Percentiles rank a stretch among this genome's conserved stretches.
Evolutionary conservation across 1,140 invertebrate genomes (phyloP).

Genomic region (Drosophila kohkoa): DNA sequence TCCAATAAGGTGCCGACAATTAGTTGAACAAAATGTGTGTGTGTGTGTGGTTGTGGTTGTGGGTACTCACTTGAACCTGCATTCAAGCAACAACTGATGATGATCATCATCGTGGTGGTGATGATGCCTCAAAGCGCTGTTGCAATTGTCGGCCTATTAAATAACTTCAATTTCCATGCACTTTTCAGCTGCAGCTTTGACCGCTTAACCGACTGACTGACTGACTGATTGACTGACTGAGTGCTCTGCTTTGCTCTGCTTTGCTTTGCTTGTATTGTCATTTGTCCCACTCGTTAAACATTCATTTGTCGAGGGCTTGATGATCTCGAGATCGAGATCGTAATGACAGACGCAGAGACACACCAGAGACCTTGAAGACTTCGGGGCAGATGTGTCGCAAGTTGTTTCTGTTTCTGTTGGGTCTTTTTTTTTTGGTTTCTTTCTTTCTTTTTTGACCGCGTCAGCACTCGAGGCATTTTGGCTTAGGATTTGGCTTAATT

Average conservation of each 20-base stretch:
- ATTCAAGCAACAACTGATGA: not conserved
- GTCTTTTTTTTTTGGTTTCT: constrained; percentile 2
- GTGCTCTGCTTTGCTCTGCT: not conserved
- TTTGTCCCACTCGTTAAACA: constrained; percentile 48
- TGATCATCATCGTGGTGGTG: constrained; percentile 26
- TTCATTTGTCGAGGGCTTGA: constrained; percentile 33
- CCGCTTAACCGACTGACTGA: constrained; percentile 10
- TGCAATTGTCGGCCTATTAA: constrained; percentile 52
- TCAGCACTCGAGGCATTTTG: constrained; percentile 36
- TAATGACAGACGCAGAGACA: constrained; percentile 29
- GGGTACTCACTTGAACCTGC: not conserved
- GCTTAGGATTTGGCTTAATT: constrained; percentile 34
- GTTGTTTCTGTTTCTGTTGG: constrained; percentile 18
- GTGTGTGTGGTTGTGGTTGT: not conserved
- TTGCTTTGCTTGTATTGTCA: constrained; percentile 32
- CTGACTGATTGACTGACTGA: constrained; percentile 4
- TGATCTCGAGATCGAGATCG: constrained; percentile 18
- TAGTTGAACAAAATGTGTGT: constrained; percentile 7
- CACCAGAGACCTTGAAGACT: constrained; percentile 39
- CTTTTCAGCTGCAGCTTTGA: constrained; percentile 35
- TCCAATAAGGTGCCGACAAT: constrained; percentile 27
- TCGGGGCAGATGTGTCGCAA: constrained; percentile 42
- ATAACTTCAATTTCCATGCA: constrained; percentile 49
- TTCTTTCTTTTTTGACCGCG: constrained; percentile 3
- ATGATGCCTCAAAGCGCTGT: constrained; percentile 14